phyloP scores from a whole-genome alignment of 2,888 invertebrate genomes.

The Brachypalpus laphriformis region DNA sequence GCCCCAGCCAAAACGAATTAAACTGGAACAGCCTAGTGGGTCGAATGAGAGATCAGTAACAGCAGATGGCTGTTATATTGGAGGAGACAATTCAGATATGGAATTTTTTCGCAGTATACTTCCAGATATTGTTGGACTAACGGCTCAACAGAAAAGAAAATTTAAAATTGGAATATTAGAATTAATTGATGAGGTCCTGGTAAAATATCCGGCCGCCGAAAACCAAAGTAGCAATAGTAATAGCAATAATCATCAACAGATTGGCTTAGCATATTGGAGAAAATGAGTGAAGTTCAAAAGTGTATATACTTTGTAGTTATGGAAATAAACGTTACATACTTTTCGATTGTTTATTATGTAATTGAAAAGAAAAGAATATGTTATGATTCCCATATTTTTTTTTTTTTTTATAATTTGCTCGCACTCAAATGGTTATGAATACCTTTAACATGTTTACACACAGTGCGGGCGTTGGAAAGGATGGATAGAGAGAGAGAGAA shows the following conservation, averaged over 20 bases:
- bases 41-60: slow-evolving; percentile 74
- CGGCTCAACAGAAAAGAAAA: slow-evolving; percentile 84
- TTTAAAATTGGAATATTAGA: slow-evolving; percentile 84
- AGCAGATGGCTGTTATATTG: slow-evolving; percentile 67
- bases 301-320: neutral
- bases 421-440: too few species aligned
- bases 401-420: too few species aligned
- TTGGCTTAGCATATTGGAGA: slow-evolving; percentile 37
- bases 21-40: slow-evolving; percentile 78
- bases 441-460: too few species aligned
- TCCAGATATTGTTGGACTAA: slow-evolving; percentile 84
- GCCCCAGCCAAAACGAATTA: slow-evolving; percentile 78
- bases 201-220: slow-evolving; percentile 78
- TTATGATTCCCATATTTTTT: too few species aligned
- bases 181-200: slow-evolving; percentile 83
- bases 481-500: too few species aligned
- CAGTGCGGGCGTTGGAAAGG: too few species aligned
- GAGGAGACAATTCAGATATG: slow-evolving; percentile 79
- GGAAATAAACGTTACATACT: slow-evolving; percentile 36
- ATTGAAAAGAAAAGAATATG: neutral
- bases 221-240: slow-evolving; percentile 29
- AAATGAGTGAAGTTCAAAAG: slow-evolving; percentile 21
- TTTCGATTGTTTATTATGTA: neutral
- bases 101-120: slow-evolving; percentile 84
- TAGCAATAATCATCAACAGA: slow-evolving; percentile 41